Evolutionary conservation across 1,140 invertebrate genomes (phyloP).

Genomic region (Drosophila arawakana): DNA sequence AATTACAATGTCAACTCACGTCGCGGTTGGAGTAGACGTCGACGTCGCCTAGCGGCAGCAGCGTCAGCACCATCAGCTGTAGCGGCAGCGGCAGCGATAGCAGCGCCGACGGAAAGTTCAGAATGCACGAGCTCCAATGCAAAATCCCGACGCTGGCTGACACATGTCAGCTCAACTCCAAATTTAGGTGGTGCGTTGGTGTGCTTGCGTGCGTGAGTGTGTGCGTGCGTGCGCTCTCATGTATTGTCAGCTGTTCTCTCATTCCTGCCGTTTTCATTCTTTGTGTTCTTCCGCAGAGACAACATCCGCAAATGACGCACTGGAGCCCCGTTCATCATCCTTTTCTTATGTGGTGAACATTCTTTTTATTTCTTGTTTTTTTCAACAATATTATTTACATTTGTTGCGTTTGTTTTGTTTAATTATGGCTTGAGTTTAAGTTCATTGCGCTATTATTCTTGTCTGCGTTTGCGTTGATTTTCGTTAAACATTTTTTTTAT

Average conservation of each 20-base stretch:
- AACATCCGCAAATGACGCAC: slow-evolving; percentile 52
- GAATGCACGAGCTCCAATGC: slow-evolving; percentile 14
- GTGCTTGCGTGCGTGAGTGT: slow-evolving; percentile 8
- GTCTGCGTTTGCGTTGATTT: slow-evolving; percentile 44
- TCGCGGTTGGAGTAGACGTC: slow-evolving; percentile 51
- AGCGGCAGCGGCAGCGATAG: neutral
- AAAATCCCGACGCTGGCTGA: slow-evolving; percentile 41
- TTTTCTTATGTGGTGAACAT: slow-evolving; percentile 78
- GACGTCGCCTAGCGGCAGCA: slow-evolving; percentile 29
- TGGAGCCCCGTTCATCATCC: slow-evolving; percentile 81
- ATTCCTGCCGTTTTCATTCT: neutral
- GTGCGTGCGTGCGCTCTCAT: slow-evolving; percentile 7
- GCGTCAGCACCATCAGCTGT: slow-evolving; percentile 13
- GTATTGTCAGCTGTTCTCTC: slow-evolving; percentile 3
- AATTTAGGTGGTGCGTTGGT: slow-evolving; percentile 72
- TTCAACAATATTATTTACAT: slow-evolving; percentile 6
- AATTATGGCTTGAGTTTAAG: slow-evolving; percentile 31
- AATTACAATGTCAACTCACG: slow-evolving; percentile 31
- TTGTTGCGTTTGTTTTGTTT: slow-evolving; percentile 51
- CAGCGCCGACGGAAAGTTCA: slow-evolving; percentile 14
- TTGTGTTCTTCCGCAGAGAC: slow-evolving; percentile 47
- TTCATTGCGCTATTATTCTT: slow-evolving; percentile 32
- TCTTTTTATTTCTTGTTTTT: neutral
- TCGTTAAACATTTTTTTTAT: slow-evolving; percentile 7
- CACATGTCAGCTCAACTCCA: slow-evolving; percentile 76